Base-by-base conservation (phyloP, 2,888 invertebrate genomes). In the Eilema depressum region DNA sequence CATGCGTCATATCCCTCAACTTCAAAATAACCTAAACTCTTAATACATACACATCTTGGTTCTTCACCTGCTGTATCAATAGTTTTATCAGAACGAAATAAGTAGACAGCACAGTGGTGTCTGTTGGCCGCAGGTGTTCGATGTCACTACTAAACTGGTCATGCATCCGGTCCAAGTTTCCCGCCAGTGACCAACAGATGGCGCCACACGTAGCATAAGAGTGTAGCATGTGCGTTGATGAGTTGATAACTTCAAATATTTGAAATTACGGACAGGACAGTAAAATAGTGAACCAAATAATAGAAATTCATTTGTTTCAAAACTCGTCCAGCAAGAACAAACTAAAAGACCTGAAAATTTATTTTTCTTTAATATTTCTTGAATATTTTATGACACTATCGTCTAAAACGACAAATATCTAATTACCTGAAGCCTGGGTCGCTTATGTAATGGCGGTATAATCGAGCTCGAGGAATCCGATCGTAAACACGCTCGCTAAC, bases 401-500 rank as follows among this genome's bases (percentile, higher is more conserved):
- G 85, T 81, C 73, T 81, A 78, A 81, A 88, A 88, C 89, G 91
- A 87, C 89, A 90, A 91, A 92, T 87, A 88, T 89, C 89, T 92
- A 92, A 93, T 92, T 92, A 91, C 85, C 79, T 79, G 82, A 82
- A 85, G 85, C 77, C 85, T 84, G 85, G 80, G 77, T 83, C 87
- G 87, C 89, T 93, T 93, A 93, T 90, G 91, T 93, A 93, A 93
- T 92, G 92, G 91, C 87, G 84, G 91, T 89, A 91, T 93, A 92
- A 94, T 93, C 92, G 88, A 78, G 81, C 83, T 86, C 77, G 84
- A 88, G 91, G 92, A 92, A 92, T 93, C 89, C 89, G 92, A 92
- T 92, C 93, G 92, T 93, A 93, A 94, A 94, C 92, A 93, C 89
- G 91, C 92, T 93, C 87, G 93, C 93, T 95, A 95, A 95, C 95